Evolutionary conservation across 2,888 invertebrate species (phyloP), one percentile per base, ranked within the genome.

Genomic region (Opisthograptis luteolata): DNA sequence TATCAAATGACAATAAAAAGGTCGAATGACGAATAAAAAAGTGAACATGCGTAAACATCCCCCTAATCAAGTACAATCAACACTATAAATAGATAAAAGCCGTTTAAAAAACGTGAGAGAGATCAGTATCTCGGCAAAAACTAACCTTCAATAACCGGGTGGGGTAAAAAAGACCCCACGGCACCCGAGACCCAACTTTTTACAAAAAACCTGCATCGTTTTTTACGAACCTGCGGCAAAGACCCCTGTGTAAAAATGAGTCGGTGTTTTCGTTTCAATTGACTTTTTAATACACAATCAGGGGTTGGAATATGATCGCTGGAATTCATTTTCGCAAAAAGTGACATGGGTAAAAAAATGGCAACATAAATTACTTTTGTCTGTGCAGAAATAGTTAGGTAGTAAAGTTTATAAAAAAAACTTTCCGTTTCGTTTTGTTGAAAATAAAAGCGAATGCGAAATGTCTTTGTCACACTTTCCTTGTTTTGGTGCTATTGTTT

Each of bases 91-190:
- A 28, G 53, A 67, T 72, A 81, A 84, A 84, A 81, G 59, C 61
- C 48, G 34, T 41, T 77, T 79, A 79, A 87, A 88, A 88, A 88
- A 87, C 84, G 88, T 86, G 88, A 78, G 85, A 88, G 78, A 76
- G 85, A 86, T 86, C 76, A 55, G 62, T 83, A 84, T 85, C 85
- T 63, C 30, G 1, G 79, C 77, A 86, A 86, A 86, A 81, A 83
- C 61, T 48, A 65, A 77, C 81, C 79, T 73, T 70, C 69, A 60
- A 62, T 58, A 60, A 39, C 19, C 13, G 37, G 34, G 43, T 47
- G 34, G 55, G 62, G 66, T 80, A 82, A 85, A 86, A 81, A 84
- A 72, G 62, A 71, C 79, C 81, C 76, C 70, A 51, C 39, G 45
- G 39, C 54, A 64, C 62, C 64, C 66, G 65, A 66, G 64, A 59